phyloP scores from a whole-genome alignment of 2,888 invertebrate species.

The Lumbricus terrestris region DNA sequence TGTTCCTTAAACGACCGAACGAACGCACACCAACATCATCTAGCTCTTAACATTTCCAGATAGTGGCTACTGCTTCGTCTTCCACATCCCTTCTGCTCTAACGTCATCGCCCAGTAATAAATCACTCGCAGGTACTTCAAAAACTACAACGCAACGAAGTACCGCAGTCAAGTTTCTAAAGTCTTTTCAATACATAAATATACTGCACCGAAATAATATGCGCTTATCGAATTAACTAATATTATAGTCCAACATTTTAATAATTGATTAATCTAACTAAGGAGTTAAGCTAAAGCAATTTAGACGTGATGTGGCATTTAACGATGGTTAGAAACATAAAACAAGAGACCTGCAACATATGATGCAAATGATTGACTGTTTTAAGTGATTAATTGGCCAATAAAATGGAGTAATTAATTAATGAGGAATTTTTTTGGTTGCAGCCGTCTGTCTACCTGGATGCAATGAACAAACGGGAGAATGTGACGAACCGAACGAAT shows the following conservation, averaged over 20 bases:
- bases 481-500: constrained; percentile 6
- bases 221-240: no score
- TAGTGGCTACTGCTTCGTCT: background rate
- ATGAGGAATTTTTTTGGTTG: background rate
- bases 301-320: no score
- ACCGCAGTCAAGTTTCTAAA: background rate
- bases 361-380: no score
- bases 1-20: background rate
- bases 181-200: background rate
- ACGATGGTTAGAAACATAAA: no score
- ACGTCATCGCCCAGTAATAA: background rate
- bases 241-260: no score
- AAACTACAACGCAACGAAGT: background rate
- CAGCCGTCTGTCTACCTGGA: background rate
- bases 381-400: background rate
- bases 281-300: no score
- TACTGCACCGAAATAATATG: no score
- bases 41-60: background rate
- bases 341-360: no score
- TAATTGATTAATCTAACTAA: no score
- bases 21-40: no score
- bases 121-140: background rate
- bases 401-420: background rate
- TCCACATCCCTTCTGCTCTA: background rate
- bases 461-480: background rate